Evolutionary conservation across 2,888 invertebrate genomes (phyloP).

Genomic region (Apantesis nais): DNA sequence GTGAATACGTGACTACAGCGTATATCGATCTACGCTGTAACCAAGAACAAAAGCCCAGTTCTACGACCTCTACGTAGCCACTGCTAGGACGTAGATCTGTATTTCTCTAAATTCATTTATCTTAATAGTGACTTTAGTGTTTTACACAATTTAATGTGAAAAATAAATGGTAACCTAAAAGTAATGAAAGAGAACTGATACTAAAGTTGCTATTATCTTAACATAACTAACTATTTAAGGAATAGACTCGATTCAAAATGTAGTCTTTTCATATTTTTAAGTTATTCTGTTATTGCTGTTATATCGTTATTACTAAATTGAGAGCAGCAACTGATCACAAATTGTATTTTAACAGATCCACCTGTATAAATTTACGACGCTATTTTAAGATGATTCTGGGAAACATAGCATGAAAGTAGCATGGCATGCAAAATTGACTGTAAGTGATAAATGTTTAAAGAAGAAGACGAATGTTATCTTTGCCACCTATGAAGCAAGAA

Average conservation of each 20-base stretch:
- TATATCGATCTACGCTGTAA: constrained; percentile 6
- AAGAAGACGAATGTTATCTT: constrained; percentile 20
- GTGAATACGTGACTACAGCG: constrained; percentile 11
- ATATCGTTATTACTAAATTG: neutral
- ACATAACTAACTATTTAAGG: no score
- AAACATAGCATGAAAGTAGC: constrained; percentile 2
- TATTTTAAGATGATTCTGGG: constrained; percentile 5
- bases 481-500: constrained; percentile 12
- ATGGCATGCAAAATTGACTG: constrained; percentile 2
- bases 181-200: neutral
- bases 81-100: neutral
- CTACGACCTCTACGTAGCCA: constrained; percentile 7
- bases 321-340: neutral
- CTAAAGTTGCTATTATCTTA: no score
- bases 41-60: constrained; percentile 3
- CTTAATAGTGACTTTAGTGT: neutral
- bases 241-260: neutral
- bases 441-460: constrained; percentile 8
- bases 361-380: neutral
- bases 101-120: neutral
- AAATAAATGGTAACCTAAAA: neutral
- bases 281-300: neutral
- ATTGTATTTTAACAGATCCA: neutral
- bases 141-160: neutral
- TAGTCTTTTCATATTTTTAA: neutral